A percentile compares a stretch with the other conserved stretches of the same genome.
These are phyloP conservation scores for Charina bottae DNA, from an alignment of 2,113 vertebrate genomes.

Conservation along the genomic window DNA sequence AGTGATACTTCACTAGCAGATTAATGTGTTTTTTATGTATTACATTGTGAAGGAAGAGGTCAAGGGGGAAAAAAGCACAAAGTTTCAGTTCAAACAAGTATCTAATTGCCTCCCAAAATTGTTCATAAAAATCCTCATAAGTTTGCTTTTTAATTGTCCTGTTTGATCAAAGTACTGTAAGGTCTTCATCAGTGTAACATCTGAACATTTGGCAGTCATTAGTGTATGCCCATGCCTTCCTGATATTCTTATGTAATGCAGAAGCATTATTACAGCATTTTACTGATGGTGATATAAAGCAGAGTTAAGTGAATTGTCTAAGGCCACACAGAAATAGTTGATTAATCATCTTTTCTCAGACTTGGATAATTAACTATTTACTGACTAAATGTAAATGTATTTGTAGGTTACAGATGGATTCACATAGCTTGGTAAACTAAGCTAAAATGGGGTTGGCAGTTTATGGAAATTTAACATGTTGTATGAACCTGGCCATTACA, in stretches of 20 bases:
- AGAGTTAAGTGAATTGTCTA: conserved; percentile 24
- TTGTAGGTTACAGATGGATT: not conserved
- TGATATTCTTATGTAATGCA: not conserved
- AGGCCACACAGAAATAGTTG: not conserved
- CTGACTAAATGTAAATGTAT: not conserved
- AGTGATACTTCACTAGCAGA: not conserved
- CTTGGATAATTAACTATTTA: not conserved
- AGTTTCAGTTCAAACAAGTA: conserved; percentile 16
- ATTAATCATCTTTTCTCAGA: not conserved
- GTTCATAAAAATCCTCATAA: conserved; percentile 10
- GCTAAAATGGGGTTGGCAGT: not conserved
- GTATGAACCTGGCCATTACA: not conserved
- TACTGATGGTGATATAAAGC: conserved; percentile 7
- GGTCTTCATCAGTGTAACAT: conserved; percentile 24
- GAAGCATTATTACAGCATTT: not conserved
- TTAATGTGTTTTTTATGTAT: not conserved
- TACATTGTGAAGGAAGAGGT: conserved; percentile 13
- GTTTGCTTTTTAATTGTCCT: conserved; percentile 23
- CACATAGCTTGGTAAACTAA: not conserved
- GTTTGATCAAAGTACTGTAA: conserved; percentile 20
- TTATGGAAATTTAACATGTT: not conserved
- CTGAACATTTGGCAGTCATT: conserved; percentile 28
- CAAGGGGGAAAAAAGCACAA: not conserved
- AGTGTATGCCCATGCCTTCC: not conserved
- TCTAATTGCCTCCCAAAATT: conserved; percentile 25